Evolutionary conservation across 2,113 vertebrate species (phyloP).

Genomic region (Apodemus speciosus): DNA sequence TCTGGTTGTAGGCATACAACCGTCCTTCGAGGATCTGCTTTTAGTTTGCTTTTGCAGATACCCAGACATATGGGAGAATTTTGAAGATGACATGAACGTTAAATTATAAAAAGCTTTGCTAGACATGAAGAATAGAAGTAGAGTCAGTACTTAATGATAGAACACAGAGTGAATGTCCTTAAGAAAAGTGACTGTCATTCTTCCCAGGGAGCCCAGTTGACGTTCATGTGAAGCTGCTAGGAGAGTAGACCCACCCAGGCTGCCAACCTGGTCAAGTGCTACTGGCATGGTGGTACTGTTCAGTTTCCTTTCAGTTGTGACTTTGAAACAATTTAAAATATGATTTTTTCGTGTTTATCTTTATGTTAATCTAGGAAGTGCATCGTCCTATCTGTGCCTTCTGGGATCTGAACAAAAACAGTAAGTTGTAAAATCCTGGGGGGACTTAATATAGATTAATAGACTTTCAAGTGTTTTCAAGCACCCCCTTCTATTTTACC

Average conservation of each 20-base stretch:
- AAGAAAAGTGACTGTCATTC: background rate
- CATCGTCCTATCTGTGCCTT: constrained; percentile 90
- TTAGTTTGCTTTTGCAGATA: background rate
- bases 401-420: constrained; percentile 94
- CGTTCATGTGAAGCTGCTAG: background rate
- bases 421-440: constrained; percentile 85
- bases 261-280: background rate
- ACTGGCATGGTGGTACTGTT: rapidly evolving
- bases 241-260: background rate
- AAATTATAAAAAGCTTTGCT: background rate
- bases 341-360: constrained; percentile 65
- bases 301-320: constrained; percentile 30
- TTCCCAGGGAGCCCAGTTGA: background rate
- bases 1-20: background rate
- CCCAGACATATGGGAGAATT: background rate
- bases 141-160: background rate
- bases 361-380: constrained; percentile 83
- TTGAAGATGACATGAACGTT: background rate
- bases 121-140: background rate
- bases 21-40: background rate
- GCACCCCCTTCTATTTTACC: background rate
- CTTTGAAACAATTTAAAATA: constrained; percentile 55
- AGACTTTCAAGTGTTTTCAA: constrained; percentile 59
- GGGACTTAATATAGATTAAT: constrained; percentile 57
- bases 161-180: background rate